Base-by-base conservation (phyloP, 2,888 invertebrate species). In the Ectemnius continuus region DNA sequence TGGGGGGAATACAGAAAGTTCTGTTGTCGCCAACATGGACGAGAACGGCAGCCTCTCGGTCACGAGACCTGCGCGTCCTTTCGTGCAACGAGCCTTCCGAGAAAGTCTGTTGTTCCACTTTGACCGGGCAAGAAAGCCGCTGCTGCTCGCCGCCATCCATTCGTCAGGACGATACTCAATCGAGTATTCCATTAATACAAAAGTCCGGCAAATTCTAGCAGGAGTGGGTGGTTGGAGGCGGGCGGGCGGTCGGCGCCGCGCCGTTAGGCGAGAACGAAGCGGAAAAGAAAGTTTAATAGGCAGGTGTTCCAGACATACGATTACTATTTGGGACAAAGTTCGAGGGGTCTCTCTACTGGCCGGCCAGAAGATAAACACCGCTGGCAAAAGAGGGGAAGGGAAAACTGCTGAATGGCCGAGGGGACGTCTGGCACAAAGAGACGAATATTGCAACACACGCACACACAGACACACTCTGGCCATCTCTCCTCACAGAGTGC, bases 271-370 rank as follows among this genome's bases (percentile, higher is more conserved):
- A 36, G 57, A 28, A 16, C 59, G 20, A 28, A 59, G 59, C 45
- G 58, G 64, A 66, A 47, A 67, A 64, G 69, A 78, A 67, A 69
- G 46, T 16, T 8, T 46, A 13, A 59, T 28, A 58, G 45, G 59
- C 74, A 74, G 76, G 73, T 76, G 78, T 76, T 57, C 48, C 48
- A 64, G 61, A 67, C 59, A 70, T 60, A 61, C 71, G 57, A 20
- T 62, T 65, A 73, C 36, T 71, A 65, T 58, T 71, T 36, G 45
- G 26, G 48, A 59, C 26, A 67, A 52, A 62, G 28, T 63, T 56
- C 16, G 47, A 46, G 61, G 64, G 60, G 59, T 66, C 26, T 66
- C 26, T 57, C 52, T 23, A 23, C 23, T 23, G 23, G 3, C 58
- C 56, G 45, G 23, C 56, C 66, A 66, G 28, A 67, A 77, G 59